Conservation (phyloP, 2,797 vertebrate species). For the Silurus lanzhouensis region DNA sequence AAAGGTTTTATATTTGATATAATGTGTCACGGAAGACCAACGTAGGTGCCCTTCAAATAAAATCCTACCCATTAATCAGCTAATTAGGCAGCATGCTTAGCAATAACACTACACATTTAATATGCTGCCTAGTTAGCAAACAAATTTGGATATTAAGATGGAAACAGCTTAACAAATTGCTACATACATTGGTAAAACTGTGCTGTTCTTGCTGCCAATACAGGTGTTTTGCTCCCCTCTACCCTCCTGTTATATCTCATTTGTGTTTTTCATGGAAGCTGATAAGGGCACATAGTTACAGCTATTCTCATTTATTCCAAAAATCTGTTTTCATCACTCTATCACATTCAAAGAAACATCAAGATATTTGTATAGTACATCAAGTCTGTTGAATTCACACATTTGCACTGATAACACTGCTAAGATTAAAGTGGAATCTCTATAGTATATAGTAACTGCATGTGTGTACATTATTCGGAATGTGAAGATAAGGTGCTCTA, state of each 20-base stretch:
- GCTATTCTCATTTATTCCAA: neutral
- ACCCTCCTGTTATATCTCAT: neutral
- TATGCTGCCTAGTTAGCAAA: neutral
- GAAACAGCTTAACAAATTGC: neutral
- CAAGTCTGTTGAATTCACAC: neutral
- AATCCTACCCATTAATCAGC: neutral
- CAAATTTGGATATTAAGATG: neutral
- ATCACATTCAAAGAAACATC: neutral
- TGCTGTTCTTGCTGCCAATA: conserved; percentile 9
- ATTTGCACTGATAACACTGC: neutral
- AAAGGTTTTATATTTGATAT: neutral
- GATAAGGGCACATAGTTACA: neutral
- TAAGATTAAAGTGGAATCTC: neutral
- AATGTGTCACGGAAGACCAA: neutral
- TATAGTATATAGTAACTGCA: neutral
- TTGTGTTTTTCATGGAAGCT: conserved; percentile 3
- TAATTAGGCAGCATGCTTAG: conserved; percentile 5
- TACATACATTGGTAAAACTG: neutral
- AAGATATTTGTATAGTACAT: neutral
- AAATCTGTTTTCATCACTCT: neutral
- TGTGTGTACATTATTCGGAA: neutral
- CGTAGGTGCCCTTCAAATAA: neutral
- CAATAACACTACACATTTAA: neutral
- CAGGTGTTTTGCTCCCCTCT: neutral
- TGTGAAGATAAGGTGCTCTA: neutral